Evolutionary conservation across 2,113 vertebrate genomes (phyloP).

Genomic region (Chloroceryle aenea): DNA sequence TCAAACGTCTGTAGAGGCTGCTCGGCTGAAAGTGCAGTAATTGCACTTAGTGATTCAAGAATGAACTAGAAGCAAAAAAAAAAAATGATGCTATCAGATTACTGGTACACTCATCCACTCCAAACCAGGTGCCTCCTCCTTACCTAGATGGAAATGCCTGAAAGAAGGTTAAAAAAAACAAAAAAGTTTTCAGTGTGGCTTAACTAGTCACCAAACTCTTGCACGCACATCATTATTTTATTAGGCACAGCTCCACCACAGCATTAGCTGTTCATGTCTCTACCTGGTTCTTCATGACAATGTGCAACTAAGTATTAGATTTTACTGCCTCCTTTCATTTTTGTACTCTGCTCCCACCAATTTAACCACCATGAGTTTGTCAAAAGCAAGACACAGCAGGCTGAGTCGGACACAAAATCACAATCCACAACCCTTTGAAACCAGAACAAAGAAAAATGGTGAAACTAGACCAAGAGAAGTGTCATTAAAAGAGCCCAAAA

Average conservation of each 20-base stretch:
- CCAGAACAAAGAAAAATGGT: not conserved
- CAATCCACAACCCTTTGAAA: not conserved
- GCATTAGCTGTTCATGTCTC: not conserved
- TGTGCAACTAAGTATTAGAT: not conserved
- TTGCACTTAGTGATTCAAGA: not conserved
- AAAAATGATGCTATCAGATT: not conserved
- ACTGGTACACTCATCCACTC: not conserved
- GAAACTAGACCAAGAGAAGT: not conserved
- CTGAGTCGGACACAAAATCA: not conserved
- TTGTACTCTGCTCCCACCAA: not conserved
- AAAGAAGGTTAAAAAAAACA: not conserved
- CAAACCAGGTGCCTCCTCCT: not conserved
- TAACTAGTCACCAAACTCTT: not conserved
- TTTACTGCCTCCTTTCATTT: not conserved
- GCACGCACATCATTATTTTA: not conserved
- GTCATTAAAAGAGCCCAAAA: not conserved
- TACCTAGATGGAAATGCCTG: not conserved
- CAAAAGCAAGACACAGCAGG: not conserved
- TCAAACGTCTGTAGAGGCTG: not conserved
- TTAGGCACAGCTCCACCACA: not conserved
- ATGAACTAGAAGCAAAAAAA: not conserved
- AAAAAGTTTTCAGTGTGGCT: not conserved
- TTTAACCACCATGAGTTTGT: not conserved
- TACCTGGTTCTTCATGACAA: not conserved
- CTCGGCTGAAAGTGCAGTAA: not conserved